Conservation (phyloP, 2,888 invertebrate genomes). For the Ornithoptera alexandrae region DNA sequence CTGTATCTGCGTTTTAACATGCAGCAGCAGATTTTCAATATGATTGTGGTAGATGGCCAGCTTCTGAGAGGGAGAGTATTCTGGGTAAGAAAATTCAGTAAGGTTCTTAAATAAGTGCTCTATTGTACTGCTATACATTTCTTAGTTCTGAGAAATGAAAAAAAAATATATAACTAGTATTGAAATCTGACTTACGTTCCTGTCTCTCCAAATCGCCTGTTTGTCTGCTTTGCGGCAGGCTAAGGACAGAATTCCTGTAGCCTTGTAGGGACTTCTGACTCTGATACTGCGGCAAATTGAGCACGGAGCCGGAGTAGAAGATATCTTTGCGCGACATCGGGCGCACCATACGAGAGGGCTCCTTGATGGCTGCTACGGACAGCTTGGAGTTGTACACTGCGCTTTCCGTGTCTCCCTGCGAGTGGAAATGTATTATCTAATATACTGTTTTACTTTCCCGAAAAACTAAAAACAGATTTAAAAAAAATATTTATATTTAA, state of each 20-base stretch:
- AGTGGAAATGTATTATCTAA: conserved; percentile 5
- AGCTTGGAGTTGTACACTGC: conserved; percentile 85
- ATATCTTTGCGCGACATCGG: conserved; percentile 97
- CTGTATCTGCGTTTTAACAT: too few species aligned
- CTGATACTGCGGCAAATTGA: conserved; percentile 95
- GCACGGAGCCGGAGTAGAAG: conserved; percentile 97
- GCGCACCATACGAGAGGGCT: conserved; percentile 85
- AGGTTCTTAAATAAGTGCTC: too few species aligned
- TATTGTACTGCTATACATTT: too few species aligned
- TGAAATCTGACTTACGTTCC: conserved; percentile 79
- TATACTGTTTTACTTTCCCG: too few species aligned
- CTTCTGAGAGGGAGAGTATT: too few species aligned
- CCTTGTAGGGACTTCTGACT: conserved; percentile 94
- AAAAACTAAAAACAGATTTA: too few species aligned
- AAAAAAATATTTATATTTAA: too few species aligned
- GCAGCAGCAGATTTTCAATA: too few species aligned
- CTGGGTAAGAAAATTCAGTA: too few species aligned
- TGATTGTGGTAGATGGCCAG: too few species aligned
- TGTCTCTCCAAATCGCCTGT: conserved; percentile 83
- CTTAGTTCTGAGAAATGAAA: too few species aligned
- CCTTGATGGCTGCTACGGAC: conserved; percentile 73
- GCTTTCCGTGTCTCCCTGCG: conserved; percentile 82
- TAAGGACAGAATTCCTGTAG: conserved; percentile 94
- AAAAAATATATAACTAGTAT: too few species aligned
- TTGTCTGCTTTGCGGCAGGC: conserved; percentile 86